Evolutionary conservation across 2,113 vertebrate genomes (phyloP).

Genomic region (Antechinus flavipes): DNA sequence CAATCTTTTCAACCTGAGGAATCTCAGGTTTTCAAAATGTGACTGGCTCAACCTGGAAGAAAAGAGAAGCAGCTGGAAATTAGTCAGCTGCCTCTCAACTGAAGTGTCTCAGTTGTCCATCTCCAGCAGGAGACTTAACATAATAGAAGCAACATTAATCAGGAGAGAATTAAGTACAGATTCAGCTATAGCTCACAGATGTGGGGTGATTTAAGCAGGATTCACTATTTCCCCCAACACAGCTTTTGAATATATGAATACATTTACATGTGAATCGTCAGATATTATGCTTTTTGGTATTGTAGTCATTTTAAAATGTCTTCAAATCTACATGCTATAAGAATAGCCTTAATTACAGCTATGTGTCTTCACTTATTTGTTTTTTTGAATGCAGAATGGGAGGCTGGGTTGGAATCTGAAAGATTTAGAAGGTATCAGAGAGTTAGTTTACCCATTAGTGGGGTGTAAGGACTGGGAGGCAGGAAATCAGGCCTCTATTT

Average conservation of each 20-base stretch:
- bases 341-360: neutral
- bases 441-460: neutral
- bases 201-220: no score
- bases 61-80: neutral
- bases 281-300: neutral
- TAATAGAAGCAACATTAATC: fast-evolving
- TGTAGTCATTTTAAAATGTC: neutral
- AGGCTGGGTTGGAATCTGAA: neutral
- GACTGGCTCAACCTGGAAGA: neutral
- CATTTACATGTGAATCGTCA: neutral
- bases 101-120: neutral
- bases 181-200: neutral
- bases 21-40: neutral
- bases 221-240: neutral
- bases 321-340: neutral
- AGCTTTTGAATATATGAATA: neutral
- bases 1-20: neutral
- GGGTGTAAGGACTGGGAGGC: neutral
- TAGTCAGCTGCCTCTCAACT: neutral
- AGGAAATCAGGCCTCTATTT: neutral
- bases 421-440: neutral
- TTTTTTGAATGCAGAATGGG: neutral
- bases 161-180: neutral
- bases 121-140: neutral
- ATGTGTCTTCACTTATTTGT: neutral